Conservation (phyloP, 2,888 invertebrate genomes). For the Ischnus inquisitorius region DNA sequence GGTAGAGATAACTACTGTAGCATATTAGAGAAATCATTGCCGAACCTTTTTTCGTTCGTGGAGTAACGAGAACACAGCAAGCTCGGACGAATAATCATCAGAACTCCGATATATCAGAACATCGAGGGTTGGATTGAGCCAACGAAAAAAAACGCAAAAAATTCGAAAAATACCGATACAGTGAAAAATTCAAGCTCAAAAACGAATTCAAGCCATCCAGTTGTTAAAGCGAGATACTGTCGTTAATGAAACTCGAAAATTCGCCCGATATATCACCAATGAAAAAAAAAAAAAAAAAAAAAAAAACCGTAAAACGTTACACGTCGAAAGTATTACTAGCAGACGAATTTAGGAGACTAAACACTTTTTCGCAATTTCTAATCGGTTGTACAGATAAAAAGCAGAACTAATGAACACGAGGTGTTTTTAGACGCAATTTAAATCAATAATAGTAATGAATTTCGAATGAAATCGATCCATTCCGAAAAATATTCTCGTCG, state of each 20-base stretch:
- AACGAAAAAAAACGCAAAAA: background rate
- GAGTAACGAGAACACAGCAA: background rate
- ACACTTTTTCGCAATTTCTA: constrained; percentile 8
- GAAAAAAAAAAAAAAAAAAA: too few relatives aligned
- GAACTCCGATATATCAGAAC: background rate
- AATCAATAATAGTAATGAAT: background rate
- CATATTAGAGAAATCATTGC: background rate
- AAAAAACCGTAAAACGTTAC: constrained; percentile 8
- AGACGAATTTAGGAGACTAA: constrained; percentile 4
- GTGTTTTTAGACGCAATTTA: constrained; percentile 5
- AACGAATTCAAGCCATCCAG: background rate
- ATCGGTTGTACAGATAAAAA: constrained; percentile 5
- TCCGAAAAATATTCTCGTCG: constrained; percentile 49
- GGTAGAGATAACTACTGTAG: background rate
- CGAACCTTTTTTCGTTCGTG: background rate
- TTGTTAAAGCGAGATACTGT: background rate
- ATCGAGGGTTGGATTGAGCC: background rate
- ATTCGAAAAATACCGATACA: background rate
- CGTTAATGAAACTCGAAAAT: constrained; percentile 1
- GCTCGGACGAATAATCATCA: background rate
- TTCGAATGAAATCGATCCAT: constrained; percentile 11
- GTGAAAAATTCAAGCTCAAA: background rate
- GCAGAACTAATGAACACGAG: constrained; percentile 4
- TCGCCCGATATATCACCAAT: background rate
- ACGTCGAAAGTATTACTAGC: constrained; percentile 26